Conservation (phyloP, 2,113 vertebrate genomes). For the Brachionichthys hirsutus region DNA sequence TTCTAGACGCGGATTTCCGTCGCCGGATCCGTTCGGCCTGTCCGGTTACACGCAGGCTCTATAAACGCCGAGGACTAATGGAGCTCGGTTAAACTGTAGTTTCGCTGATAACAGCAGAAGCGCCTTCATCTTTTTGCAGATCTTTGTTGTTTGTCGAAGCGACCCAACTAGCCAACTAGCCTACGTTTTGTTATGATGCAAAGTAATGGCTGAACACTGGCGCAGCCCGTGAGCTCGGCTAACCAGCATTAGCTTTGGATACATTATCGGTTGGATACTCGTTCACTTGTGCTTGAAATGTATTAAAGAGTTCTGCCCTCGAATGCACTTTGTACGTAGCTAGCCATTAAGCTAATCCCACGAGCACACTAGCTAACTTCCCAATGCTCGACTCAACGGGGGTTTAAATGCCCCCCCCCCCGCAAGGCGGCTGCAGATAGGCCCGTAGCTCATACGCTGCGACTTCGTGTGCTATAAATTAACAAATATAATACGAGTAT, state of each 20-base stretch:
- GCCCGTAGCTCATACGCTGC: slow-evolving; percentile 37
- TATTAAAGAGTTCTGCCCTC: background rate
- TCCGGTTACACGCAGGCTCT: background rate
- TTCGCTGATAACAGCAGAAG: slow-evolving; percentile 1
- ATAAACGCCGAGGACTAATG: too few relatives aligned
- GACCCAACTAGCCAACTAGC: slow-evolving; percentile 62
- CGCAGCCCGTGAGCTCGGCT: slow-evolving; percentile 21
- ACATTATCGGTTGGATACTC: fast-evolving
- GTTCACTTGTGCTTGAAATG: background rate
- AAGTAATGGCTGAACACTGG: slow-evolving; percentile 60
- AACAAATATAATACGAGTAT: background rate
- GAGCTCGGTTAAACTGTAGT: background rate
- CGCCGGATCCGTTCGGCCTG: too few relatives aligned
- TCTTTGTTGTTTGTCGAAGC: slow-evolving; percentile 64
- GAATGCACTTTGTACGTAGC: background rate
- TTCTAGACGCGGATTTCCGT: background rate
- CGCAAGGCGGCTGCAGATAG: slow-evolving; percentile 60
- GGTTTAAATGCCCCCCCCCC: slow-evolving; percentile 74
- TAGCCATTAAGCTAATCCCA: slow-evolving; percentile 40
- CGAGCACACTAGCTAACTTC: slow-evolving; percentile 52
- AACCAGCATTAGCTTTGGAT: slow-evolving; percentile 1
- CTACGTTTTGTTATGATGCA: slow-evolving; percentile 72
- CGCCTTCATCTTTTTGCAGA: slow-evolving; percentile 9
- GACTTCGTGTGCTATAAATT: slow-evolving; percentile 2
- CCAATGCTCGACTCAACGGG: slow-evolving; percentile 34